phyloP scores from a whole-genome alignment of 2,113 vertebrate species.

The Cochlearius cochlearius region DNA sequence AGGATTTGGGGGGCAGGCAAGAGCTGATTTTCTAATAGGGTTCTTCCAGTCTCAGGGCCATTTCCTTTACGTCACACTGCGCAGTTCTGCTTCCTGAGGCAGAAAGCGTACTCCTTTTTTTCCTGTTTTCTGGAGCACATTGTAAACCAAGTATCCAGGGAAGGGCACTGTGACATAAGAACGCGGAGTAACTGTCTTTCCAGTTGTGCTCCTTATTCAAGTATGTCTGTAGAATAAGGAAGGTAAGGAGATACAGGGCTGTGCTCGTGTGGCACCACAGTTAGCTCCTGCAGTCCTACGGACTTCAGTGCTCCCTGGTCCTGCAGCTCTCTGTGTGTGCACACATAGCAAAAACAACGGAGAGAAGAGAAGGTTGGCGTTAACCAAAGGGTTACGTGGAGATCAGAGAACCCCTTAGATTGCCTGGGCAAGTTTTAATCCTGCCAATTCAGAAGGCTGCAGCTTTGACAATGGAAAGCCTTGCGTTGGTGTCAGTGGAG shows the following conservation, averaged over 20 bases:
- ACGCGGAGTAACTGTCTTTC: fast-evolving
- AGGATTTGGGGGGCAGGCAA: neutral
- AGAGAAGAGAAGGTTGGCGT: neutral
- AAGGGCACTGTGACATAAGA: neutral
- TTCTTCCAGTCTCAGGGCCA: neutral
- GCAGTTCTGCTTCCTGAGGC: neutral
- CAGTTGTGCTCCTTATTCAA: neutral
- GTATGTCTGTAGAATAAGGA: neutral
- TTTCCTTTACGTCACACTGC: neutral
- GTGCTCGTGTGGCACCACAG: neutral
- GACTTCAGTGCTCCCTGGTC: neutral
- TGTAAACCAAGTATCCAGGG: neutral
- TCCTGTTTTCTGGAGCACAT: neutral
- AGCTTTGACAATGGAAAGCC: neutral
- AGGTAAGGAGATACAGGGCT: neutral
- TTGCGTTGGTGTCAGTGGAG: neutral
- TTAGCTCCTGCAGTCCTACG: neutral
- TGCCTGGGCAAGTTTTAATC: neutral
- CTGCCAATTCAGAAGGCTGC: neutral
- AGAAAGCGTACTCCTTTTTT: neutral
- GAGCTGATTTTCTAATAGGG: neutral
- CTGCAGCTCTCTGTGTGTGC: neutral
- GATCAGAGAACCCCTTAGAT: neutral
- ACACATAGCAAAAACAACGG: neutral
- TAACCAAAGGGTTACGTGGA: neutral